A percentile compares a stretch with the other conserved stretches of the same genome.
These are phyloP conservation scores for Nomada fabriciana DNA, from an alignment of 2,888 invertebrate species.

Conservation along the genomic window DNA sequence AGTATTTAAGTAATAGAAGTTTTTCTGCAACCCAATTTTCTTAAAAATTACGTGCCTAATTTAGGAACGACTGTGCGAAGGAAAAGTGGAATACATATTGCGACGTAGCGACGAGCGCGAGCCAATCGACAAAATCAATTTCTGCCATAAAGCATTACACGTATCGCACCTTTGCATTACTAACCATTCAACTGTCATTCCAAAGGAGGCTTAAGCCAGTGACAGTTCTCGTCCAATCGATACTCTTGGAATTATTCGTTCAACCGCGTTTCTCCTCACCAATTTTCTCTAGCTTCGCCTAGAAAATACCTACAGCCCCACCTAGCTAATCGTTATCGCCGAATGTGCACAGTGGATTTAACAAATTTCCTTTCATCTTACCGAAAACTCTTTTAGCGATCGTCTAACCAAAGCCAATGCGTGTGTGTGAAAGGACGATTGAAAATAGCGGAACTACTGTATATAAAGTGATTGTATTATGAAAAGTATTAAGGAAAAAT, in stretches of 20 bases:
- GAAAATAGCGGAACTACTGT: neutral
- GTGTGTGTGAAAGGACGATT: neutral
- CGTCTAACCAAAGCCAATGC: neutral
- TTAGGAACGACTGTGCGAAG: no score
- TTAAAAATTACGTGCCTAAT: neutral
- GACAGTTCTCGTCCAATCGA: neutral
- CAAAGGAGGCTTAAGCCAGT: no score
- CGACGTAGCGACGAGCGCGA: no score
- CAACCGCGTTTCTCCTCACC: neutral
- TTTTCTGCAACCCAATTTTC: no score
- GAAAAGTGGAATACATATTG: neutral
- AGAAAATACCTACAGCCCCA: conserved; percentile 34
- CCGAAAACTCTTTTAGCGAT: conserved; percentile 10
- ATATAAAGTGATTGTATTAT: neutral
- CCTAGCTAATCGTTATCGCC: conserved; percentile 21
- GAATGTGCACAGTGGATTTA: conserved; percentile 23
- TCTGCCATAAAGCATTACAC: neutral
- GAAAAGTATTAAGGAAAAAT: neutral
- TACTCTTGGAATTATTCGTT: neutral
- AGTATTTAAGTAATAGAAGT: no score
- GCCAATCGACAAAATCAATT: neutral
- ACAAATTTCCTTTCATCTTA: conserved; percentile 32
- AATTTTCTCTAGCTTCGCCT: conserved; percentile 30
- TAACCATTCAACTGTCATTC: neutral
- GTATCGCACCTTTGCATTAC: neutral